Evolutionary conservation across 2,113 vertebrate species (phyloP).

Genomic region (Tyto alba): DNA sequence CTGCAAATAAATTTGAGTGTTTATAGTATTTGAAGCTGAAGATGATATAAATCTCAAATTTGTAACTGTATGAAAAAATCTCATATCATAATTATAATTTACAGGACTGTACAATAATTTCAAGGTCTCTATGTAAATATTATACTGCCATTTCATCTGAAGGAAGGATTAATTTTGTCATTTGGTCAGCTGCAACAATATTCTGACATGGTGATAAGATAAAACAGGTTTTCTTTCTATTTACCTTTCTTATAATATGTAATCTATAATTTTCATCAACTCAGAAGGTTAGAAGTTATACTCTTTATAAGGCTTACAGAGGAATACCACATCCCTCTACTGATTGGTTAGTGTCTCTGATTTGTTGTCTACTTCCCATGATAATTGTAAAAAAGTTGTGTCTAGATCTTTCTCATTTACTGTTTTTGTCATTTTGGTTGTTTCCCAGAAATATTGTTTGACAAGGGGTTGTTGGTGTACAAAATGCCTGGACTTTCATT

Average conservation of each 20-base stretch:
- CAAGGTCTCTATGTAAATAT: background rate
- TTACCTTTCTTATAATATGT: background rate
- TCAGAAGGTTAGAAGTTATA: background rate
- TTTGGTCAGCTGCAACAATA: background rate
- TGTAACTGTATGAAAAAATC: background rate
- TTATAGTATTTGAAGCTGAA: background rate
- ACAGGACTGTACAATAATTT: background rate
- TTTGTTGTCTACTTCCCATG: background rate
- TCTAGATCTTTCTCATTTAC: background rate
- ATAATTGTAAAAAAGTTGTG: background rate
- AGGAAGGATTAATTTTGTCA: background rate
- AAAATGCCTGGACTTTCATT: constrained; percentile 12
- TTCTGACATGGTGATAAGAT: background rate
- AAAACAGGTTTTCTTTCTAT: background rate
- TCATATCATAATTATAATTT: background rate
- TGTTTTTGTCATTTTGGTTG: background rate
- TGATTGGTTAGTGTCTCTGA: background rate
- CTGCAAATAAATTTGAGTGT: background rate
- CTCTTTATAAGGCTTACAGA: background rate
- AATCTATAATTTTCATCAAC: background rate
- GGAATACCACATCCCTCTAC: background rate
- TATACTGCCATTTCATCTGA: background rate
- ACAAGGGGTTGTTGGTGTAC: constrained; percentile 14
- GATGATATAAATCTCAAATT: background rate
- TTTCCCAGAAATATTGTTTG: background rate